Conservation (phyloP, 2,797 vertebrate species). For the Diceros bicornis region DNA sequence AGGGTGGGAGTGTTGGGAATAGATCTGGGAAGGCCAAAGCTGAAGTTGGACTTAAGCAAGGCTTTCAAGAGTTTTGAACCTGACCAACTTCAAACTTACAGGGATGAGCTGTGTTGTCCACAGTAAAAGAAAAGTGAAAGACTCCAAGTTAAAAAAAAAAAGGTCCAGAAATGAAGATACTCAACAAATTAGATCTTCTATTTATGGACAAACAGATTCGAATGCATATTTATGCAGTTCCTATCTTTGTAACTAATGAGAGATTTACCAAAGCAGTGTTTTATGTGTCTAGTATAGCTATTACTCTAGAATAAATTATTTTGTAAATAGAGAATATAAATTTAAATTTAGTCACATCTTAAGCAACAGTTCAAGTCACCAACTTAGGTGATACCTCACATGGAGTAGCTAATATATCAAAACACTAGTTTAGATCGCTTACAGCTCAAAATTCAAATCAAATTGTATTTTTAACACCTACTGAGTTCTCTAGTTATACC, state of each 20-base stretch:
- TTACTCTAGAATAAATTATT: conserved; percentile 45
- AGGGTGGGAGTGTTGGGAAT: neutral
- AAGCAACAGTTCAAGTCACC: neutral
- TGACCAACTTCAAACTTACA: neutral
- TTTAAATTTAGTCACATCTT: conserved; percentile 45
- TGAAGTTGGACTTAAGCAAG: neutral
- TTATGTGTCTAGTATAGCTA: neutral
- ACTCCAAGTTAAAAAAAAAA: neutral
- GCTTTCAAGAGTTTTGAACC: conserved; percentile 44
- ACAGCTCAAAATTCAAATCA: neutral
- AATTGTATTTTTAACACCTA: neutral
- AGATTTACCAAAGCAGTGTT: conserved; percentile 7
- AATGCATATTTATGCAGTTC: neutral
- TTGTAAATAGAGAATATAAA: conserved; percentile 12
- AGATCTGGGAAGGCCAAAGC: neutral
- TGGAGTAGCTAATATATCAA: neutral
- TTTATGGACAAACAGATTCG: neutral
- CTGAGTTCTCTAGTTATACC: neutral
- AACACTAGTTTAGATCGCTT: neutral
- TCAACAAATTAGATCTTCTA: neutral
- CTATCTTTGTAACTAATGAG: neutral
- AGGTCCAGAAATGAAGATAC: neutral
- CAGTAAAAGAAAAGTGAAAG: conserved; percentile 10
- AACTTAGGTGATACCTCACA: neutral
- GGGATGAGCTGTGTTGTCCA: neutral